Evolutionary conservation across 2,888 invertebrate genomes (phyloP), one percentile per base, ranked within the genome.

Genomic region (Andrena bucephala): DNA sequence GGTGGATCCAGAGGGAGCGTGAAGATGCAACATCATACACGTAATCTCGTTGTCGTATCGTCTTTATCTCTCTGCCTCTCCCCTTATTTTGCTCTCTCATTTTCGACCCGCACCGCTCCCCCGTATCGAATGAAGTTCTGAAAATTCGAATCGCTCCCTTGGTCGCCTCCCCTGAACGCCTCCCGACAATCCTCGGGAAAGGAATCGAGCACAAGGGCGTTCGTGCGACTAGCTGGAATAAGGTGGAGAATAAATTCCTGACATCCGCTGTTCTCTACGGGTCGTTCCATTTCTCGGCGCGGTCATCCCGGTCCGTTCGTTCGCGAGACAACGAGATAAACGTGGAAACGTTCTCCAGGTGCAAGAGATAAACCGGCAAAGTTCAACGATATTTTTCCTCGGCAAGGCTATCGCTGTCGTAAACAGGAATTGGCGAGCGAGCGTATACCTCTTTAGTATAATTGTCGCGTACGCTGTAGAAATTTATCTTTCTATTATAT

Each of bases 221-320:
- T 79, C 52, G 57, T 70, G 54, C 73, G 74, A 72, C 36, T 42
- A 62, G 59, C 57, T n/a, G 24, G 36, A 74, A 80, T 69, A 83
- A 77, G 68, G 66, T 65, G 73, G 68, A 60, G 73, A 74, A 84
- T 85, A 85, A 87, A 85, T 87, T 87, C 73, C 66, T 79, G 78
- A 80, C 84, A 83, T 74, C 68, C 57, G 63, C 54, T 69, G 59
- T 72, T 74, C 54, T 60, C 70, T n/a, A 36, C 31, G 60, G 31
- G 52, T 60, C 72, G 48, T 77, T 63, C 54, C 54, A 68, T 85
- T 85, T 75, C 72, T 75, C 67, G 31, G 42, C 65, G 60, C 68
- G 74, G 82, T 72, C 71, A 72, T 76, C 66, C 68, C 48, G 74
- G 48, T 59, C 42, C 66, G 68, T 65, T 68, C 69, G 48, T 52